Evolutionary conservation across 2,888 invertebrate species (phyloP).

Genomic region (Cataglyphis livida): DNA sequence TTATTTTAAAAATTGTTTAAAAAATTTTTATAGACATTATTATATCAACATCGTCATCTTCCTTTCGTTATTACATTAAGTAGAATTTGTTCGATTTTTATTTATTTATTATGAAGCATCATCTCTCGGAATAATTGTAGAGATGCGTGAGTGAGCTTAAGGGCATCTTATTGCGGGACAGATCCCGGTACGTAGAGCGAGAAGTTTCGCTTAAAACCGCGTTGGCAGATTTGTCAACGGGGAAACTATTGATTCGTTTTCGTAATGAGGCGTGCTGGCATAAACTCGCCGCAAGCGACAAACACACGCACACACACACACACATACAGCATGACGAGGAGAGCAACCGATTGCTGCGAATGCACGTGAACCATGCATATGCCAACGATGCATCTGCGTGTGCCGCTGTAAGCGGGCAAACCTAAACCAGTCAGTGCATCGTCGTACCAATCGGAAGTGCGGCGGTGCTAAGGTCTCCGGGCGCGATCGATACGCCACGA

Average conservation of each 20-base stretch:
- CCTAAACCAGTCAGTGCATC: constrained; percentile 24
- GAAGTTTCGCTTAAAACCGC: constrained; percentile 34
- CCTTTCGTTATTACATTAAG: neutral
- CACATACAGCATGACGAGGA: constrained; percentile 36
- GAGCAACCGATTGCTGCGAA: constrained; percentile 56
- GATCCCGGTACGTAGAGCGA: constrained; percentile 13
- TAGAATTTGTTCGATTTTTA: neutral
- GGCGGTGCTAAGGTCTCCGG: constrained; percentile 50
- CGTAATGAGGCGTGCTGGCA: constrained; percentile 78
- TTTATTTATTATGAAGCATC: neutral
- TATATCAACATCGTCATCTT: neutral
- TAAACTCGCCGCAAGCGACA: constrained; percentile 54
- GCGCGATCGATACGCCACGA: constrained; percentile 49
- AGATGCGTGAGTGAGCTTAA: constrained; percentile 7
- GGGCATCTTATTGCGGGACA: constrained; percentile 4
- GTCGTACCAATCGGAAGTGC: constrained; percentile 64
- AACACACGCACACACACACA: constrained; percentile 48
- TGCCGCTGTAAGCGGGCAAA: constrained; percentile 53
- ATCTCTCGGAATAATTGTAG: neutral
- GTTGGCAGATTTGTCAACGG: constrained; percentile 76
- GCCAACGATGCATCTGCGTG: constrained; percentile 65
- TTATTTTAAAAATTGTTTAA: neutral
- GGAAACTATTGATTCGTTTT: constrained; percentile 77
- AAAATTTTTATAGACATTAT: neutral
- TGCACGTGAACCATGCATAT: constrained; percentile 55